phyloP scores from a whole-genome alignment of 2,888 invertebrate genomes.

The Hydropsyche betteni region DNA sequence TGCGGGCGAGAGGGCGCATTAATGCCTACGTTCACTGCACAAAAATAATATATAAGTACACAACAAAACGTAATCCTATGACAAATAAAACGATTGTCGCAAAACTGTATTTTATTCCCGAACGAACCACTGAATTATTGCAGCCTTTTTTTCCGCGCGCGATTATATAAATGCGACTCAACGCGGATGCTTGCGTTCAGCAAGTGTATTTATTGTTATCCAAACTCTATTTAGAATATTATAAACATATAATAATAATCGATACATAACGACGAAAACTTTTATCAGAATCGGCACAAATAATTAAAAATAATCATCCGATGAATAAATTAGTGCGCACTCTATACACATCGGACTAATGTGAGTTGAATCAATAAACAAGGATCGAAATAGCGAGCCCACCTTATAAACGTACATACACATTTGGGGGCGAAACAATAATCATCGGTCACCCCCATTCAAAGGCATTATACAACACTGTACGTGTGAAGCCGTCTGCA shows the following conservation, averaged over 20 bases:
- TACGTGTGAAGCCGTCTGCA: constrained; percentile 18
- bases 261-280: too few relatives aligned
- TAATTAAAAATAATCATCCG: too few relatives aligned
- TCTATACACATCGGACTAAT: too few relatives aligned
- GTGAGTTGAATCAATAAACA: not conserved
- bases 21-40: not conserved
- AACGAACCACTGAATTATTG: constrained; percentile 14
- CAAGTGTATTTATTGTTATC: too few relatives aligned
- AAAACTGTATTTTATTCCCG: constrained; percentile 21
- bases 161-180: too few relatives aligned
- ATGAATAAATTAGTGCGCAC: too few relatives aligned
- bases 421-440: constrained; percentile 12
- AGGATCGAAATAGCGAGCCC: not conserved
- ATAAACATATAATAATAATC: too few relatives aligned
- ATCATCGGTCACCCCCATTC: constrained; percentile 17
- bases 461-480: not conserved
- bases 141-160: not conserved
- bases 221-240: too few relatives aligned
- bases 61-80: not conserved
- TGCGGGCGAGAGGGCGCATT: not conserved
- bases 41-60: constrained; percentile 12
- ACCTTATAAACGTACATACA: not conserved
- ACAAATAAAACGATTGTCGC: constrained; percentile 8
- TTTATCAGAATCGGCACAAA: too few relatives aligned
- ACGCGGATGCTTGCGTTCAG: too few relatives aligned